Evolutionary conservation across 1,140 invertebrate species (phyloP).

Genomic region (roundworm (Caenorhabditis elegans)): DNA sequence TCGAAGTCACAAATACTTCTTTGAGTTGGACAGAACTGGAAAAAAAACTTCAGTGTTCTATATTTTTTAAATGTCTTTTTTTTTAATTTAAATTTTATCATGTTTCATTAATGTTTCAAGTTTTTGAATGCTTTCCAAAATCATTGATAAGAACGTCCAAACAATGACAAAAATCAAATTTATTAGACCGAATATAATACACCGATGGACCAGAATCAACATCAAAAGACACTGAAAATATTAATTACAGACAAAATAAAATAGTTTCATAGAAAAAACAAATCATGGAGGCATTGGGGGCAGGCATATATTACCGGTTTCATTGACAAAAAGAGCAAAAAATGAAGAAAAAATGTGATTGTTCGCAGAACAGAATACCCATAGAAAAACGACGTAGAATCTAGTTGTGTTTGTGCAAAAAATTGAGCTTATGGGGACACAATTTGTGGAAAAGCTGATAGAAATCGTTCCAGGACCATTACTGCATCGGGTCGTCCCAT

Average conservation of each 20-base stretch:
- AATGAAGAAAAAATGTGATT: no score
- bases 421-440: neutral
- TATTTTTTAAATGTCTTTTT: no score
- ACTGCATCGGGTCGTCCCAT: constrained; percentile 61
- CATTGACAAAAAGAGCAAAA: neutral
- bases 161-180: neutral
- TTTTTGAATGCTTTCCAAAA: no score
- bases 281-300: constrained; percentile 18
- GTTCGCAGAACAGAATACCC: neutral
- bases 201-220: constrained; percentile 30
- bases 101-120: no score
- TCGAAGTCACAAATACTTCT: no score
- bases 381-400: constrained; percentile 14
- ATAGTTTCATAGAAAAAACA: neutral
- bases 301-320: constrained; percentile 4
- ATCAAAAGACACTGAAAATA: neutral
- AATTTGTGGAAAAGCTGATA: neutral
- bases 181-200: constrained; percentile 13
- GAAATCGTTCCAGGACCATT: constrained; percentile 50
- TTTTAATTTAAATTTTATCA: no score
- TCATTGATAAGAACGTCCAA: no score
- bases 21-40: no score
- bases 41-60: no score
- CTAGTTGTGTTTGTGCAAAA: neutral
- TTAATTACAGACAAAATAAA: neutral